phyloP scores from a whole-genome alignment of 2,888 invertebrate species.

The Oxycera nigricornis region DNA sequence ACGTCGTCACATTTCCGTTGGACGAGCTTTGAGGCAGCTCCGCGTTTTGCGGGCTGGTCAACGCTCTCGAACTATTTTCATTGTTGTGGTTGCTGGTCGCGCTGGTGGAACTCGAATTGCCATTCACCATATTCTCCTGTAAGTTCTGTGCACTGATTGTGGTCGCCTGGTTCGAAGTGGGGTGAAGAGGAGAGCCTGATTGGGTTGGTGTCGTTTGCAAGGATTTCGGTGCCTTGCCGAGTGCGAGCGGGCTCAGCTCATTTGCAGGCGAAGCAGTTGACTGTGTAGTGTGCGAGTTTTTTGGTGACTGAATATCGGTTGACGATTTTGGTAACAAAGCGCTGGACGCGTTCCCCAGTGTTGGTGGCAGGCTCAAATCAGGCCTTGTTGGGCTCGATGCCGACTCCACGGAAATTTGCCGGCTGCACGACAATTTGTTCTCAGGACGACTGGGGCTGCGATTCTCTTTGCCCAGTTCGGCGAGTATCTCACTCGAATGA shows the following conservation, averaged over 20 bases:
- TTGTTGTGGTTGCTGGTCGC: conserved; percentile 39
- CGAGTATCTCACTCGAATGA: conserved; percentile 60
- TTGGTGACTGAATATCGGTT: conserved; percentile 43
- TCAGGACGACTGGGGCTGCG: conserved; percentile 47
- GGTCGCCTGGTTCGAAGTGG: neutral
- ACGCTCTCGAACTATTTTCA: conserved; percentile 42
- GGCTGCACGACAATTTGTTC: conserved; percentile 23
- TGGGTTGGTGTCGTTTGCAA: conserved; percentile 38
- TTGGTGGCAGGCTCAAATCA: conserved; percentile 18
- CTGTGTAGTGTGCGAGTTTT: conserved; percentile 29
- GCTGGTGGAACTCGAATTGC: conserved; percentile 24
- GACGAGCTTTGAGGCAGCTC: conserved; percentile 42
- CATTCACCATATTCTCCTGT: conserved; percentile 37
- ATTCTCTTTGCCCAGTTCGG: conserved; percentile 51
- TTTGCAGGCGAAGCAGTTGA: conserved; percentile 39
- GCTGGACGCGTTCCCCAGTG: conserved; percentile 27
- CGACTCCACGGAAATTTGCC: conserved; percentile 42
- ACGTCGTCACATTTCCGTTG: conserved; percentile 40
- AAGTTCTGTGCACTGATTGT: conserved; percentile 31
- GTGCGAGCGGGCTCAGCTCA: conserved; percentile 23
- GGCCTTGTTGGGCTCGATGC: conserved; percentile 43
- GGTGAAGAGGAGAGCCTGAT: conserved; percentile 43
- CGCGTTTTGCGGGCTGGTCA: conserved; percentile 46
- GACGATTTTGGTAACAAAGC: conserved; percentile 35
- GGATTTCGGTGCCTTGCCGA: conserved; percentile 40